Percentiles rank a stretch among this genome's conserved stretches.
Evolutionary conservation across 2,797 vertebrate species (phyloP).

Genomic region (Leucoraja ocellata): DNA sequence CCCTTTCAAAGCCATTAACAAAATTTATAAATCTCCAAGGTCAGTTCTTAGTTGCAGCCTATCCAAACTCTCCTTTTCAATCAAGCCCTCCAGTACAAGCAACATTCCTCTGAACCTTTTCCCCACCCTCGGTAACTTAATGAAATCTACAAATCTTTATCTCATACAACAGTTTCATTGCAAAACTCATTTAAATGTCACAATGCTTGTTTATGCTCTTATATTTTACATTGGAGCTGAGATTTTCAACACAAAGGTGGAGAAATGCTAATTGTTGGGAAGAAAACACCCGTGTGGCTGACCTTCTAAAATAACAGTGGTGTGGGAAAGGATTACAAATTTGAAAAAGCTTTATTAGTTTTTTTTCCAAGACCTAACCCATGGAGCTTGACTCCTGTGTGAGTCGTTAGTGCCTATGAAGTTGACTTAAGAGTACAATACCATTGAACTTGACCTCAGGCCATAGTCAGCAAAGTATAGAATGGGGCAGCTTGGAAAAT

Average conservation of each 20-base stretch:
- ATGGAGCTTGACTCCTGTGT: no score
- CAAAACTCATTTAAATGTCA: slow-evolving; percentile 33
- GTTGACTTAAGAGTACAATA: no score
- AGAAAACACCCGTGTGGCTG: neutral
- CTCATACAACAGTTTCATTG: slow-evolving; percentile 21
- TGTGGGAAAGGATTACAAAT: slow-evolving; percentile 31
- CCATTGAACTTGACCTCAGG: no score
- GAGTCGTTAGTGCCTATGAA: no score
- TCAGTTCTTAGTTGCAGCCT: no score
- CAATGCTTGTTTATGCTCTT: neutral
- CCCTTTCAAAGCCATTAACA: no score
- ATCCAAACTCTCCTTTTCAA: no score
- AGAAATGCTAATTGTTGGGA: neutral
- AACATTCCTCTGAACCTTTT: no score
- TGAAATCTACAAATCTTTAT: slow-evolving; percentile 30
- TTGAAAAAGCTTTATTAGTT: slow-evolving; percentile 14
- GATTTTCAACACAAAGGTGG: slow-evolving; percentile 6
- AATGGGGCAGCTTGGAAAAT: no score
- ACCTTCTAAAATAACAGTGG: slow-evolving; percentile 20
- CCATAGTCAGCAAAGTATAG: no score
- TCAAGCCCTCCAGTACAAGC: no score
- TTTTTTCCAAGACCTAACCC: neutral
- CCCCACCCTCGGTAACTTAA: neutral
- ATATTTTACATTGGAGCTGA: neutral
- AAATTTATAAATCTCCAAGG: no score